Base-by-base conservation (phyloP, 1,140 invertebrate genomes). In the Atta cephalotes region DNA sequence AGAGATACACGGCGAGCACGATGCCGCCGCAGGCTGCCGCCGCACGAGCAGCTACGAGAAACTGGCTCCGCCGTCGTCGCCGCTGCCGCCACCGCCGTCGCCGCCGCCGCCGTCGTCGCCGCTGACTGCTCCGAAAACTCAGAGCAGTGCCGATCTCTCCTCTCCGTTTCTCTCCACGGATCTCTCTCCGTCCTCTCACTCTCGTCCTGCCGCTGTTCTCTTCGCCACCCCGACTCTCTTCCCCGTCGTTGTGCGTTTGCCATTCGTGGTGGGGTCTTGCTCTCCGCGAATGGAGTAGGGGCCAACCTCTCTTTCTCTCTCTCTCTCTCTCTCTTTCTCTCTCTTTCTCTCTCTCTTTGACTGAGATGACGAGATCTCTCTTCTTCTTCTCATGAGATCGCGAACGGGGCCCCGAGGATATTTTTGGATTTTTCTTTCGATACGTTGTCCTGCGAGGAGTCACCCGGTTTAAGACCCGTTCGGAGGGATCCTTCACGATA, bases 141-240 rank as follows among this genome's bases (percentile, higher is more conserved):
- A 35, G 2, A 79, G 31, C 65, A 70, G 86, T 72, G 81, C 87
- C 74, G 84, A 66, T 88, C 88, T 79, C 87, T 77, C 62, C 87
- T 85, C 89, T 74, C 62, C 65, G 82, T 88, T 72, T 76, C 88
- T 89, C 81, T 72, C 86, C 82, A 76, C 53, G 0, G 1, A 31
- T 78, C 81, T 66, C 74, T 90, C 88, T 87, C 86, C 87, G 87
- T 70, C 84, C 88, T 90, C 89, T 90, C 78, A 72, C 85, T 91
- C 88, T 88, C 88, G 86, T 66, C 80, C 80, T 68, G 87, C 76
- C 79, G 53, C 63, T 49, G 62, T 51, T 81, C 65, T 60, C 86
- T 81, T 87, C 80, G 74, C n/a, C 21, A 10, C 14, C 68, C 71
- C 25, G 39, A 87, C 85, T 78, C 88, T 87, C 89, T 79, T 35